A percentile compares a stretch with the other conserved stretches of the same genome.
These are phyloP conservation scores for Poecile montanus DNA, from an alignment of 2,797 vertebrate genomes.

Conservation along the genomic window DNA sequence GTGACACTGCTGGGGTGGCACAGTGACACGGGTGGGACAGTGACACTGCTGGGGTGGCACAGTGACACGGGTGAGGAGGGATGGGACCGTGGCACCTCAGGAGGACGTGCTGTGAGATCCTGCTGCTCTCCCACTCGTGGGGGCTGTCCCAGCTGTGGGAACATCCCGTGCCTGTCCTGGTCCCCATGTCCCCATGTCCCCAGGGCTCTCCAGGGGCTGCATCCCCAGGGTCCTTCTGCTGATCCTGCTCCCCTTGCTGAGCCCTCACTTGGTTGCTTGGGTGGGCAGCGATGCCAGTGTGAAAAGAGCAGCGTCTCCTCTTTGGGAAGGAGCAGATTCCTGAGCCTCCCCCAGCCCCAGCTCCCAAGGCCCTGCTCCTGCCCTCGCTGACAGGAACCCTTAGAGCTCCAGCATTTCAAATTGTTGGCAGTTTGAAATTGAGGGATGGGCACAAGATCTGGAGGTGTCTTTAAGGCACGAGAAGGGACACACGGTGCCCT, in stretches of 20 bases:
- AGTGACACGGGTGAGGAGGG: background rate
- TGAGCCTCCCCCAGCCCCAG: background rate
- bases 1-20: no score
- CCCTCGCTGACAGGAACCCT: fast-evolving
- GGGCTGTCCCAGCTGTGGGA: background rate
- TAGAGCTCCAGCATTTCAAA: background rate
- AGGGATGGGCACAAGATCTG: background rate
- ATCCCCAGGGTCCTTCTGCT: background rate
- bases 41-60: no score
- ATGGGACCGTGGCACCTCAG: fast-evolving
- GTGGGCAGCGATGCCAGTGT: background rate
- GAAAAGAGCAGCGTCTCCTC: background rate
- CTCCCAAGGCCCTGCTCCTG: background rate
- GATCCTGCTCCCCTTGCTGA: background rate
- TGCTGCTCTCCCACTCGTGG: fast-evolving
- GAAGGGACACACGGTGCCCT: fast-evolving
- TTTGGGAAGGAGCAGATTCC: background rate
- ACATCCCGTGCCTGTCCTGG: background rate
- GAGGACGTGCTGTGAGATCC: background rate
- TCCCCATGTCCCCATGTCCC: background rate
- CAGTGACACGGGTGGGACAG: no score
- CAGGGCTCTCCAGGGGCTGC: background rate
- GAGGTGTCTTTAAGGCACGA: background rate
- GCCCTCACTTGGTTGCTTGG: background rate
- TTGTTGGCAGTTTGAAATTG: fast-evolving